Percentiles rank a stretch among this genome's conserved stretches.
Conservation (phyloP, 1,140 invertebrate species). For the Zaprionus capensis region DNA sequence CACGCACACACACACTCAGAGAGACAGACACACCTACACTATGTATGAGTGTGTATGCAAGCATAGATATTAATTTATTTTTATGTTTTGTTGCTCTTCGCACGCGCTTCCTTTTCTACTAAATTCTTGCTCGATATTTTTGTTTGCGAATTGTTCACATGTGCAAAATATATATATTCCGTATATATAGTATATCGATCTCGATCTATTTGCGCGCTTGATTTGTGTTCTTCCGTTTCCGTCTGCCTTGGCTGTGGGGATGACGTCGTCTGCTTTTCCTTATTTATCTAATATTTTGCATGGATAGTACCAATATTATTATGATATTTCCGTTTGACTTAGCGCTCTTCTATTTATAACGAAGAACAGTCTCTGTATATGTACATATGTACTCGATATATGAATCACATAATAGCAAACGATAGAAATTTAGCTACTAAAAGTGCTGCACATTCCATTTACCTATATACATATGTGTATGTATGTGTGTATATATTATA, state of each 20-base stretch:
- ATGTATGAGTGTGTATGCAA: conserved; percentile 13
- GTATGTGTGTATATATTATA: conserved; percentile 55
- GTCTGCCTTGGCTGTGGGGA: conserved; percentile 18
- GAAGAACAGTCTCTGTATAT: conserved; percentile 41
- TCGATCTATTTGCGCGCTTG: conserved; percentile 1
- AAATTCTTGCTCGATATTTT: conserved; percentile 32
- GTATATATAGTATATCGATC: conserved; percentile 28
- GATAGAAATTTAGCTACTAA: conserved; percentile 38
- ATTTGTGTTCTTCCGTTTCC: conserved; percentile 70
- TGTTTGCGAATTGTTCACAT: conserved; percentile 62
- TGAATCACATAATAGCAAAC: conserved; percentile 56
- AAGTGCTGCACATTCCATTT: conserved; percentile 25
- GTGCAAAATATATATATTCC: conserved; percentile 46
- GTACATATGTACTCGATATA: conserved; percentile 53
- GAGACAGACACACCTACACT: conserved; percentile 10
- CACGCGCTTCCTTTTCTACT: conserved; percentile 59
- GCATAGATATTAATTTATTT: conserved; percentile 49
- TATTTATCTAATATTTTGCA: conserved; percentile 49
- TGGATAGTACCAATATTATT: conserved; percentile 63
- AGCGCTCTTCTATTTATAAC: conserved; percentile 73
- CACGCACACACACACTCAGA: conserved; percentile 35
- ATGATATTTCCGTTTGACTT: conserved; percentile 63
- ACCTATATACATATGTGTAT: conserved; percentile 34
- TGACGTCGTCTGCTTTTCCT: conserved; percentile 40
- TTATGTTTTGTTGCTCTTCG: conserved; percentile 52